These are phyloP conservation scores for Rhamnusium bicolor DNA, from an alignment of 2,888 invertebrate genomes.

Conservation along the genomic window DNA sequence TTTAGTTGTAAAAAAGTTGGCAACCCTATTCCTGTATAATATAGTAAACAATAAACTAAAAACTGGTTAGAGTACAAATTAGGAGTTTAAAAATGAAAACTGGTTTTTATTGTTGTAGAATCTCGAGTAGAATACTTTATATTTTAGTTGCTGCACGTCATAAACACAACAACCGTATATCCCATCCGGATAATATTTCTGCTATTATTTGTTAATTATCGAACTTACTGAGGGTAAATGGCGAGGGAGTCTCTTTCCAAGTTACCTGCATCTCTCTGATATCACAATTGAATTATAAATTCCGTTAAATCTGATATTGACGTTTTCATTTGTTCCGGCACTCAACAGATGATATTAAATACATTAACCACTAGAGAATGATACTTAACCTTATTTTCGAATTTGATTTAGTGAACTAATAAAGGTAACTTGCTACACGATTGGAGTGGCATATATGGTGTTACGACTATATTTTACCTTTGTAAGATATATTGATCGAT, in stretches of 20 bases:
- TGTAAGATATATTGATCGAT: neutral
- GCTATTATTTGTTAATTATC: conserved; percentile 23
- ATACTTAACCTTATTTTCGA: conserved; percentile 33
- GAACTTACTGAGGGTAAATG: neutral
- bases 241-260: conserved; percentile 7
- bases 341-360: conserved; percentile 35
- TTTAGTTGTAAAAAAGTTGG: neutral
- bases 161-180: conserved; percentile 5
- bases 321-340: conserved; percentile 41
- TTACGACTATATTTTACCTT: neutral
- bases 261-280: conserved; percentile 3
- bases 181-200: conserved; percentile 1
- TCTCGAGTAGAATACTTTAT: neutral
- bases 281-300: conserved; percentile 38
- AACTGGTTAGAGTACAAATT: conserved; percentile 4
- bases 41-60: neutral
- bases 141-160: conserved; percentile 4
- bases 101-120: conserved; percentile 4
- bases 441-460: conserved; percentile 1
- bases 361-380: conserved; percentile 37
- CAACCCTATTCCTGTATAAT: neutral
- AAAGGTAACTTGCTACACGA: conserved; percentile 11
- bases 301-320: conserved; percentile 45
- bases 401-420: conserved; percentile 21
- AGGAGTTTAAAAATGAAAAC: neutral